Conservation (phyloP, 2,797 vertebrate genomes). For the Benthosema pterotum region DNA sequence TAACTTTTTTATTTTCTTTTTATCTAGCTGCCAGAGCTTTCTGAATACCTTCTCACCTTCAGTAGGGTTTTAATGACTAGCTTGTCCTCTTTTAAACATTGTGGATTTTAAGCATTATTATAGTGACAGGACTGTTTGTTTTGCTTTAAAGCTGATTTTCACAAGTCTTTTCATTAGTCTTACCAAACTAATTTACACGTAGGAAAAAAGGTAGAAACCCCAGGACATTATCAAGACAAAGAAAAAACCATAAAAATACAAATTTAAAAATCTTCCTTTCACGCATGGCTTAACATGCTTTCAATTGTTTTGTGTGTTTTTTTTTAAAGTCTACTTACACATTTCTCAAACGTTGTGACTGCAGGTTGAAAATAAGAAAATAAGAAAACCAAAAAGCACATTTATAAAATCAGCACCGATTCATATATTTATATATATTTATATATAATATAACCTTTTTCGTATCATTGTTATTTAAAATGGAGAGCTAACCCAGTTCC, state of each 20-base stretch:
- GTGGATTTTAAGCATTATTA: conserved; percentile 80
- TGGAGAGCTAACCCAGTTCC: conserved; percentile 98
- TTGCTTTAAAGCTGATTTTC: conserved; percentile 95
- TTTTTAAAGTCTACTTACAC: conserved; percentile 96
- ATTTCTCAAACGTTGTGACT: conserved; percentile 97
- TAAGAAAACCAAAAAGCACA: conserved; percentile 97
- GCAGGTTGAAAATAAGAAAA: conserved; percentile 95
- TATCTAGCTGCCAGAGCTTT: conserved; percentile 99
- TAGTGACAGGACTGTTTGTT: conserved; percentile 83
- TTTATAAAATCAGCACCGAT: conserved; percentile 99
- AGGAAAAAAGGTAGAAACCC: conserved; percentile 98
- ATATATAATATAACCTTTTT: too few species aligned
- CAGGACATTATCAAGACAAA: conserved; percentile 99
- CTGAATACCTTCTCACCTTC: conserved; percentile 90
- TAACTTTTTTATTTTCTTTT: too few species aligned
- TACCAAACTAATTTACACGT: conserved; percentile 99
- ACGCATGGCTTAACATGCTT: conserved; percentile 96
- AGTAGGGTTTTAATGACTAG: conserved; percentile 84
- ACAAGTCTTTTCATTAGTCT: conserved; percentile 89
- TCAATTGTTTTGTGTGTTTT: conserved; percentile 61
- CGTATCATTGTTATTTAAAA: conserved; percentile 96
- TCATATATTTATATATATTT: conserved; percentile 79
- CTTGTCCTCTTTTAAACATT: conserved; percentile 84
- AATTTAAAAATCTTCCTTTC: conserved; percentile 99
- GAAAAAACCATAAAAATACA: conserved; percentile 97